A percentile compares a stretch with the other conserved stretches of the same genome.
These are phyloP conservation scores for Ginglymostoma cirratum DNA, from an alignment of 2,113 vertebrate genomes.

Conservation along the genomic window DNA sequence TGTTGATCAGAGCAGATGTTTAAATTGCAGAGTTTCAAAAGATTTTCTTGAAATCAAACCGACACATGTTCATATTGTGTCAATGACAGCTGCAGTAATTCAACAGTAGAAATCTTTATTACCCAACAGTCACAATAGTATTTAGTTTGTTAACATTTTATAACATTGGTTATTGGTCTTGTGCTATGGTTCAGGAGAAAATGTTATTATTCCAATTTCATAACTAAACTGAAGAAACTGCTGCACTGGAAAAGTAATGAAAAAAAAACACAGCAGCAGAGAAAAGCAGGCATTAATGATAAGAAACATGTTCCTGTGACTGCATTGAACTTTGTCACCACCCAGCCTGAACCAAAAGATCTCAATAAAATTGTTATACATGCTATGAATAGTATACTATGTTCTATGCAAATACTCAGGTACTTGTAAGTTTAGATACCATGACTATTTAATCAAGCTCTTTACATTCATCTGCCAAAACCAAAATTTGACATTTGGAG, in stretches of 20 bases:
- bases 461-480: conserved; percentile 7
- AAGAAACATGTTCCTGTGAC: not conserved
- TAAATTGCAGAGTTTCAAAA: not conserved
- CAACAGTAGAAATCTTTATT: not conserved
- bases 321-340: not conserved
- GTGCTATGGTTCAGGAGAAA: not conserved
- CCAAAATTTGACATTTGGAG: not conserved
- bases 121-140: not conserved
- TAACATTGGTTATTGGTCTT: not conserved
- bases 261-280: not conserved
- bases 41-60: not conserved
- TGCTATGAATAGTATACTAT: not conserved
- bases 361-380: not conserved
- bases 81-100: not conserved
- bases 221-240: not conserved
- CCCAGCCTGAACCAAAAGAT: not conserved
- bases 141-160: not conserved
- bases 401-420: conserved; percentile 4
- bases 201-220: not conserved
- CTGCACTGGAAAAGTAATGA: not conserved
- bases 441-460: not conserved
- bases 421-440: not conserved
- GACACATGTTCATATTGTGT: not conserved
- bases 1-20: not conserved
- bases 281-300: not conserved